phyloP scores from a whole-genome alignment of 2,888 invertebrate species.

The Argyresthia goedartella region DNA sequence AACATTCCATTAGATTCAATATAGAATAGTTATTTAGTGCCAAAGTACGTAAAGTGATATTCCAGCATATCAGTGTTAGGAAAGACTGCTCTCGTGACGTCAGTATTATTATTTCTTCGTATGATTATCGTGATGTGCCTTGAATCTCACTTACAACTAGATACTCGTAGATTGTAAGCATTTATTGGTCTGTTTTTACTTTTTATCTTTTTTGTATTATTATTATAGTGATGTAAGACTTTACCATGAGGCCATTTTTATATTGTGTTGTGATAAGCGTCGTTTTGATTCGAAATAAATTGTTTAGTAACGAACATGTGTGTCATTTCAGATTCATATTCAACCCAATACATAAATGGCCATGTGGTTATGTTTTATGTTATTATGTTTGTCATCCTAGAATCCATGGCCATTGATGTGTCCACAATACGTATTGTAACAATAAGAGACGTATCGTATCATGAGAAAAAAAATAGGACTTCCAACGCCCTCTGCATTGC shows the following conservation, averaged over 20 bases:
- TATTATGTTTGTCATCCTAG: not conserved
- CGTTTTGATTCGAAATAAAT: constrained; percentile 31
- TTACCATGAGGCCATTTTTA: constrained; percentile 65
- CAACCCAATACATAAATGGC: constrained; percentile 54
- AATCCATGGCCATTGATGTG: constrained; percentile 57
- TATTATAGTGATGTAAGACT: not conserved
- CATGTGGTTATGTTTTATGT: constrained; percentile 35
- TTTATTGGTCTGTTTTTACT: constrained; percentile 5
- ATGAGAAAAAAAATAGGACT: too few relatives aligned
- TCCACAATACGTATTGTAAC: too few relatives aligned
- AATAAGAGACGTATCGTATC: too few relatives aligned
- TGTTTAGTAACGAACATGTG: constrained; percentile 18
- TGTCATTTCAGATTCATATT: constrained; percentile 43
- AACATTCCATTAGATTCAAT: not conserved
- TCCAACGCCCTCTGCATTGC: too few relatives aligned
- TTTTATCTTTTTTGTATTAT: not conserved
- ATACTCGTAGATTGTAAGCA: constrained; percentile 23
- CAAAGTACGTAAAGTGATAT: not conserved
- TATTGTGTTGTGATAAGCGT: constrained; percentile 39
- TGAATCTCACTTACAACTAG: constrained; percentile 5
- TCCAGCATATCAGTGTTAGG: not conserved
- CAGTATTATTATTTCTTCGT: constrained; percentile 24
- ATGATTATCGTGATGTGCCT: constrained; percentile 7
- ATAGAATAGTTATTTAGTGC: not conserved
- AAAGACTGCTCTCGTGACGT: constrained; percentile 11